Percentiles rank a stretch among this genome's conserved stretches.
Evolutionary conservation across 2,888 invertebrate genomes (phyloP).

Genomic region (Deilephila elpenor): DNA sequence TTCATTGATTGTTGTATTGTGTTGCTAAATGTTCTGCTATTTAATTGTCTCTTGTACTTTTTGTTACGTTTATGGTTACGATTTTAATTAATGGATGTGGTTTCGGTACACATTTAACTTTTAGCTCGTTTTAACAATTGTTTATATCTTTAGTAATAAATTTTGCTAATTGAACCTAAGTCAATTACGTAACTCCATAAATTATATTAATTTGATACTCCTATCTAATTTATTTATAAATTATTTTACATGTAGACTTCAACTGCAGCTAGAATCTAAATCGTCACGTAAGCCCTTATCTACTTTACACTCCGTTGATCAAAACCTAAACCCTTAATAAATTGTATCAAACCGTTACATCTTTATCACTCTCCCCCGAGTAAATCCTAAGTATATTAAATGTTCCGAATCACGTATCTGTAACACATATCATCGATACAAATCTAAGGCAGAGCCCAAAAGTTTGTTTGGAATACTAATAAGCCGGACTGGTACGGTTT

Average conservation of each 20-base stretch:
- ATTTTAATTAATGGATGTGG: slow-evolving; percentile 5
- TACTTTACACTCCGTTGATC: not conserved
- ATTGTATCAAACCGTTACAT: slow-evolving; percentile 23
- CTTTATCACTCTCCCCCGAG: slow-evolving; percentile 36
- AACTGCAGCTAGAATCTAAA: not conserved
- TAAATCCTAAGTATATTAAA: slow-evolving; percentile 42
- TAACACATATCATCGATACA: slow-evolving; percentile 69
- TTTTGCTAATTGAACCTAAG: too few relatives aligned
- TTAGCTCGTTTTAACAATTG: not conserved
- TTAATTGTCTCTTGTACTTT: slow-evolving; percentile 16
- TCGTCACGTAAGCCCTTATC: not conserved
- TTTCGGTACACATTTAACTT: not conserved
- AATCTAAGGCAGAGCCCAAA: slow-evolving; percentile 69
- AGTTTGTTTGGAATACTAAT: slow-evolving; percentile 78
- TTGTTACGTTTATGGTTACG: not conserved
- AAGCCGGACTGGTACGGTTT: slow-evolving; percentile 58
- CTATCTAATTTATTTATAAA: not conserved
- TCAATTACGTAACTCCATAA: too few relatives aligned
- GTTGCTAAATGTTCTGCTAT: slow-evolving; percentile 38
- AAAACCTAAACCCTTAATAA: slow-evolving; percentile 21
- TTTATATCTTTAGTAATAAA: too few relatives aligned
- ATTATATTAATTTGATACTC: not conserved
- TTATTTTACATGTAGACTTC: not conserved
- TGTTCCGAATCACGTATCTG: slow-evolving; percentile 59
- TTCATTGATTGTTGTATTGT: slow-evolving; percentile 69